Evolutionary conservation across 2,113 vertebrate species (phyloP).

Genomic region (Tricholaema leucomelas): DNA sequence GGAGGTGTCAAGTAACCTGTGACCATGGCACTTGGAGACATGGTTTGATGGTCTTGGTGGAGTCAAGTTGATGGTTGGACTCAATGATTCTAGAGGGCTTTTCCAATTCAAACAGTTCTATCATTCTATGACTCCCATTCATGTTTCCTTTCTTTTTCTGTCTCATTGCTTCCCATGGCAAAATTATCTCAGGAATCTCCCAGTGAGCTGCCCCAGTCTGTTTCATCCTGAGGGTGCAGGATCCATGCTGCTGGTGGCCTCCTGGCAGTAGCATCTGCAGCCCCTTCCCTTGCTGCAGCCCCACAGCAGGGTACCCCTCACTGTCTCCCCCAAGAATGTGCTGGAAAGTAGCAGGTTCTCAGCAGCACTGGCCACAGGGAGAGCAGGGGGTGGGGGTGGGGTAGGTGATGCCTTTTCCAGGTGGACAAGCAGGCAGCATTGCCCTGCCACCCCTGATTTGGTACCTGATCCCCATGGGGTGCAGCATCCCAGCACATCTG

Average conservation of each 20-base stretch:
- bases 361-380: fast-evolving
- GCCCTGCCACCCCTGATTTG: neutral
- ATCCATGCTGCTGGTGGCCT: neutral
- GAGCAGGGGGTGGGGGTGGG: too few relatives aligned
- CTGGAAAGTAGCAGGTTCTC: neutral
- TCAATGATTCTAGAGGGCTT: too few relatives aligned
- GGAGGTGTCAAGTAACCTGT: too few relatives aligned
- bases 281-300: neutral
- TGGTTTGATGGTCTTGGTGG: too few relatives aligned
- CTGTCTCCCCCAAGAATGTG: neutral
- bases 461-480: too few relatives aligned
- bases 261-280: neutral
- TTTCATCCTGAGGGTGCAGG: neutral
- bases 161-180: neutral
- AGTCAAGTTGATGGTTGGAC: too few relatives aligned
- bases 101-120: too few relatives aligned
- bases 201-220: neutral
- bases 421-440: fast-evolving
- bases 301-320: fast-evolving
- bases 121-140: neutral
- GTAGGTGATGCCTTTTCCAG: neutral
- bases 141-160: neutral
- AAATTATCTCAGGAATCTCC: neutral
- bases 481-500: neutral
- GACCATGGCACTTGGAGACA: too few relatives aligned